These are phyloP conservation scores for Acanthurus tractus DNA, from an alignment of 2,797 vertebrate species.

Conservation along the genomic window DNA sequence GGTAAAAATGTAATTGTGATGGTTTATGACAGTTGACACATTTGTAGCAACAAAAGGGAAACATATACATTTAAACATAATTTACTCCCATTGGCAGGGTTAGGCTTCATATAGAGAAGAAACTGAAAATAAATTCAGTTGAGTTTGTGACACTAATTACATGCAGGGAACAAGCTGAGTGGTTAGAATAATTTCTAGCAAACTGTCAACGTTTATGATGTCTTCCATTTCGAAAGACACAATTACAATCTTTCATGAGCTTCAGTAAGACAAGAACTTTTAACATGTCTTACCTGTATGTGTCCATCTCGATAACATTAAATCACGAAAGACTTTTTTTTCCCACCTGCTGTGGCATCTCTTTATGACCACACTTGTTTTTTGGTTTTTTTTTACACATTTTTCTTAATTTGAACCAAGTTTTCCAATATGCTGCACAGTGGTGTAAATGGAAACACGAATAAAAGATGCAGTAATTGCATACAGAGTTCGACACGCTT, in stretches of 20 bases:
- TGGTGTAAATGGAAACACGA: neutral
- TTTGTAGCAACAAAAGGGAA: neutral
- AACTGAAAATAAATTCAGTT: constrained; percentile 7
- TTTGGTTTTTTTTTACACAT: neutral
- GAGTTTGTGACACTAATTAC: constrained; percentile 16
- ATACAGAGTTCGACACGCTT: neutral
- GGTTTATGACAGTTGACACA: neutral
- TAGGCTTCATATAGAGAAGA: neutral
- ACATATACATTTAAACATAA: neutral
- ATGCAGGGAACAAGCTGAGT: neutral
- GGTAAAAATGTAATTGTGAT: constrained; percentile 1
- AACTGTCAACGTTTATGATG: constrained; percentile 19
- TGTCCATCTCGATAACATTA: too few relatives aligned
- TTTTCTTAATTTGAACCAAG: neutral
- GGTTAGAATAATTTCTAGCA: constrained; percentile 25
- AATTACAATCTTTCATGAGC: neutral
- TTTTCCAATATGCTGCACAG: neutral
- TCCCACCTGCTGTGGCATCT: neutral
- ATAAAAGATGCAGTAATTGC: neutral
- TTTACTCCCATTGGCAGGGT: neutral
- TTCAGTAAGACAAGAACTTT: constrained; percentile 5
- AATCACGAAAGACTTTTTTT: too few relatives aligned
- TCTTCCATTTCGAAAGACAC: neutral
- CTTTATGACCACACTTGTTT: neutral
- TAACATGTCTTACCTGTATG: neutral